A percentile compares a stretch with the other conserved stretches of the same genome.
These are phyloP conservation scores for Gobio occitaniae DNA, from an alignment of 2,797 vertebrate genomes.

Conservation along the genomic window DNA sequence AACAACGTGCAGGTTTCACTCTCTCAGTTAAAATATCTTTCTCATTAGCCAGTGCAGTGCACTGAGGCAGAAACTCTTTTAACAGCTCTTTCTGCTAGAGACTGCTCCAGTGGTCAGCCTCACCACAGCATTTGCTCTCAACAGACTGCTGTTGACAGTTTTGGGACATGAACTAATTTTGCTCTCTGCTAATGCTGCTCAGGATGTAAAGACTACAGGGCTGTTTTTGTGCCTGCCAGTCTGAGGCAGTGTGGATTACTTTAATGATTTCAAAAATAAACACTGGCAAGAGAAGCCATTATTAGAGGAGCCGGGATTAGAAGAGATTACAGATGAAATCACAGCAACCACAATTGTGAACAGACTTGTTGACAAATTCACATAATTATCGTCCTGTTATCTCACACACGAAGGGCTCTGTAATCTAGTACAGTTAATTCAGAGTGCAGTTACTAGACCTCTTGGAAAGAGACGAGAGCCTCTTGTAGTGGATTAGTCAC, in stretches of 20 bases:
- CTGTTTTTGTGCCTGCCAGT: constrained; percentile 10
- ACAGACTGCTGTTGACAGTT: constrained; percentile 44
- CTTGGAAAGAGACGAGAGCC: constrained; percentile 45
- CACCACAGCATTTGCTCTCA: not conserved
- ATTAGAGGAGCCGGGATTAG: constrained; percentile 44
- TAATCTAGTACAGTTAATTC: constrained; percentile 48
- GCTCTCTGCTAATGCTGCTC: constrained; percentile 12
- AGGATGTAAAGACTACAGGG: constrained; percentile 8
- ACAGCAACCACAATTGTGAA: constrained; percentile 29
- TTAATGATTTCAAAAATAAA: constrained; percentile 41
- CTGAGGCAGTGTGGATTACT: constrained; percentile 20
- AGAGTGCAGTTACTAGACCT: not conserved
- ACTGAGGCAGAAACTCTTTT: not conserved
- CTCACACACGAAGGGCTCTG: constrained; percentile 53
- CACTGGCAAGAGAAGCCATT: constrained; percentile 7
- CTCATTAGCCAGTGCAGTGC: not conserved
- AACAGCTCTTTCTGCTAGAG: constrained; percentile 10
- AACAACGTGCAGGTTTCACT: not conserved
- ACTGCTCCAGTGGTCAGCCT: constrained; percentile 5
- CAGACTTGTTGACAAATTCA: constrained; percentile 55
- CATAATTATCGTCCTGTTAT: constrained; percentile 54
- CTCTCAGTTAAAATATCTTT: not conserved
- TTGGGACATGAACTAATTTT: constrained; percentile 53
- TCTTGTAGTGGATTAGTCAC: constrained; percentile 59
- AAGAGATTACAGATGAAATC: constrained; percentile 51